Conservation (phyloP, 2,888 invertebrate genomes). For the Cheilosia scutellata region DNA sequence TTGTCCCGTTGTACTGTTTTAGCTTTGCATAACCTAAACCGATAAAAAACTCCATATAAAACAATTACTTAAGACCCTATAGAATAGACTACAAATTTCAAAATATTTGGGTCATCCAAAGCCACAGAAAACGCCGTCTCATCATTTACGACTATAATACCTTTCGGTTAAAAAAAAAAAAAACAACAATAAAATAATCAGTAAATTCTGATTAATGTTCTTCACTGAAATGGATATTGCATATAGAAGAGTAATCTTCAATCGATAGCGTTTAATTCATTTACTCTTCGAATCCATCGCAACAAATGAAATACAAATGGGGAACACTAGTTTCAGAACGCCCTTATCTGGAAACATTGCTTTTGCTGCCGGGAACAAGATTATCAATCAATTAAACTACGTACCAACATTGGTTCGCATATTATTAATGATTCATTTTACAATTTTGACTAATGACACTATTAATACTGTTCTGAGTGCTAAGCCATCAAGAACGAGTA, state of each 20-base stretch:
- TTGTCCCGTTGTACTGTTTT: too few relatives aligned
- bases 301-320: slow-evolving; percentile 16
- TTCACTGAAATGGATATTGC: not conserved
- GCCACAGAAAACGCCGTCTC: not conserved
- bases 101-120: not conserved
- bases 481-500: slow-evolving; percentile 22
- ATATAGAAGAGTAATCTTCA: not conserved
- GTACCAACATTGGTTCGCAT: slow-evolving; percentile 6
- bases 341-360: not conserved
- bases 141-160: not conserved
- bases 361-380: not conserved
- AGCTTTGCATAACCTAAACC: too few relatives aligned
- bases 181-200: not conserved
- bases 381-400: slow-evolving; percentile 27
- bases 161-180: not conserved
- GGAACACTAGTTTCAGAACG: not conserved
- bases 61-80: too few relatives aligned
- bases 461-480: slow-evolving; percentile 14
- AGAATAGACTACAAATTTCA: too few relatives aligned
- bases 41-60: too few relatives aligned
- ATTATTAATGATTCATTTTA: slow-evolving; percentile 38
- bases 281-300: not conserved
- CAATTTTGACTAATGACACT: slow-evolving; percentile 27
- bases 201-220: slow-evolving; percentile 16
- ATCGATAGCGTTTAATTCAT: not conserved